Evolutionary conservation across 2,797 vertebrate species (phyloP), one percentile per base, ranked within the genome.

Genomic region (Hapalemur alaotrensis): DNA sequence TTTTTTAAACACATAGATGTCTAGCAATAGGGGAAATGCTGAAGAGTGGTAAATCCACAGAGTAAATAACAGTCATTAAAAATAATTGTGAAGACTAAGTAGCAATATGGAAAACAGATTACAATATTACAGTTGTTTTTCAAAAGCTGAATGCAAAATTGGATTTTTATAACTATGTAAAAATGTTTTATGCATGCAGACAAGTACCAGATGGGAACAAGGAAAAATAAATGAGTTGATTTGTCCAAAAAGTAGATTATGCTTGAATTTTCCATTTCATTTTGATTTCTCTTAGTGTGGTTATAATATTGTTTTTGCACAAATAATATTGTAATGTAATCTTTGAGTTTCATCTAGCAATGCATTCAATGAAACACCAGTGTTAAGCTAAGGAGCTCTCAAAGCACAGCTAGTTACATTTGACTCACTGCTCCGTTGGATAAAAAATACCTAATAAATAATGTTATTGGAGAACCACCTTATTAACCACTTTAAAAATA

Each of bases 161-260:
- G 79, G 90, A 93, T 86, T 96, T 97, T 97, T 95, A 96, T 94
- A 96, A 93, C 95, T 88, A 70, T 35, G 92, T 89, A 89, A 84
- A 94, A 96, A 96, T 97, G 87, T 96, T 97, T 97, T 97, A 97
- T 96, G 92, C 95, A 92, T 96, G 92, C 87, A 96, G 96, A 97
- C 89, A 96, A 95, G 90, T 93, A 80, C 96, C 97, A 98, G 97
- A 97, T 96, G 95, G 95, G 83, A 97, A 82, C 82, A 84, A 92
- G 96, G 89, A 80, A 93, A 98, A 97, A 92, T 95, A 96, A 96
- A 94, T 89, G 96, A 95, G 81, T 93, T 92, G 92, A 95, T 97
- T 97, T 97, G 93, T 95, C 92, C 89, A 95, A 93, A 95, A 93
- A 96, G 94, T 95, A 85, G 82, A 93, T 94, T 69, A 78, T 95